A percentile compares a stretch with the other conserved stretches of the same genome.
Conservation (phyloP, 2,113 vertebrate genomes). For the Myxocyprinus asiaticus region DNA sequence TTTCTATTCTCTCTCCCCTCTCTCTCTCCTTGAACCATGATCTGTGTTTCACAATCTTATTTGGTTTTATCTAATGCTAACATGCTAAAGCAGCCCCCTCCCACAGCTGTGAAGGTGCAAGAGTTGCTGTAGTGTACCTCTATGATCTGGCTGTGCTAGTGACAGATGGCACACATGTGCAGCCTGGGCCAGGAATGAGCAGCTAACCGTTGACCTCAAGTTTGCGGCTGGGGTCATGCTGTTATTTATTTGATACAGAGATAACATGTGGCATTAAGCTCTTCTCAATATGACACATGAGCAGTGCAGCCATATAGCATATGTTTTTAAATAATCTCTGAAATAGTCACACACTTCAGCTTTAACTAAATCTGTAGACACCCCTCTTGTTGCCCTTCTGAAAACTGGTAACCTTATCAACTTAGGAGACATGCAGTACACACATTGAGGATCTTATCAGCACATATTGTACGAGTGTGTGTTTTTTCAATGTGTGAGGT, state of each 20-base stretch:
- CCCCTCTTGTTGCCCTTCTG: neutral
- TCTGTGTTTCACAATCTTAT: conserved; percentile 71
- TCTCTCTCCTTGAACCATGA: conserved; percentile 54
- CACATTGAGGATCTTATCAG: conserved; percentile 35
- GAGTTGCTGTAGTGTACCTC: conserved; percentile 46
- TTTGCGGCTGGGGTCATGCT: conserved; percentile 7
- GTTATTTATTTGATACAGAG: conserved; percentile 31
- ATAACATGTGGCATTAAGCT: neutral
- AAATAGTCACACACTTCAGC: no score
- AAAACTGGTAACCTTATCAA: neutral
- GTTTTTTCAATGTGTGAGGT: conserved; percentile 31
- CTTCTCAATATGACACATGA: no score
- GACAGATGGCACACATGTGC: conserved; percentile 29
- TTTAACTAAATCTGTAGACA: no score
- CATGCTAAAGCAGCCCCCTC: conserved; percentile 69
- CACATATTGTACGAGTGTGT: conserved; percentile 49
- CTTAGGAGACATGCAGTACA: conserved; percentile 2
- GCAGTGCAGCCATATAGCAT: no score
- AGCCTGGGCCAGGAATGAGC: conserved; percentile 12
- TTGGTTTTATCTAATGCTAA: conserved; percentile 60
- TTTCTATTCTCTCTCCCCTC: conserved; percentile 59
- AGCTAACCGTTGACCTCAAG: conserved; percentile 32
- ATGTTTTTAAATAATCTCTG: no score
- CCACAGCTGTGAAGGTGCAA: conserved; percentile 68
- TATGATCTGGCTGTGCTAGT: conserved; percentile 26